These are phyloP conservation scores for Centropus unirufus DNA, from an alignment of 2,113 vertebrate genomes.

Conservation along the genomic window DNA sequence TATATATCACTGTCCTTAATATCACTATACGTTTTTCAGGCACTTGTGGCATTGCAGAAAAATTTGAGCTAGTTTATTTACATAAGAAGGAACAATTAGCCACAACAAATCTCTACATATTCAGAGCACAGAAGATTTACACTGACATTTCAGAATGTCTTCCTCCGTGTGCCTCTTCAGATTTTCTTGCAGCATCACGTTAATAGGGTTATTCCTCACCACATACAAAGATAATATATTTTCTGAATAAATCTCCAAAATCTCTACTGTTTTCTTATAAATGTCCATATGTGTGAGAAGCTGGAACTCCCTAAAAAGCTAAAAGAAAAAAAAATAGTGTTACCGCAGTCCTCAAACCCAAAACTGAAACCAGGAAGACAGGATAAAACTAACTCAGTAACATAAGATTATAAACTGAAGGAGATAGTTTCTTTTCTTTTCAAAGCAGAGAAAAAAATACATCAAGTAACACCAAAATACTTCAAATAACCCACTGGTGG, in stretches of 20 bases:
- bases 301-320: slow-evolving; percentile 79
- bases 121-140: slow-evolving; percentile 5
- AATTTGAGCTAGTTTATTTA: background rate
- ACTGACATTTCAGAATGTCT: slow-evolving; percentile 70
- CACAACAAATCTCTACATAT: background rate
- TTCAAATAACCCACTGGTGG: background rate
- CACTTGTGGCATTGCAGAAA: background rate
- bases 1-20: background rate
- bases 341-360: background rate
- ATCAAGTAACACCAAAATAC: background rate
- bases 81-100: background rate
- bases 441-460: background rate
- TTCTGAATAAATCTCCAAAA: slow-evolving; percentile 78
- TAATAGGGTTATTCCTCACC: slow-evolving; percentile 70
- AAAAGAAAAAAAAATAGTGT: background rate
- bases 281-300: slow-evolving; percentile 74
- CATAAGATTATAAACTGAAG: background rate
- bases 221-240: slow-evolving; percentile 66
- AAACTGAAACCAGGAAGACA: background rate
- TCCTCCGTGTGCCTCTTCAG: slow-evolving; percentile 66
- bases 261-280: slow-evolving; percentile 70
- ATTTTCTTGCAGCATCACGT: slow-evolving; percentile 61
- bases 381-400: background rate
- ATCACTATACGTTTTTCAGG: background rate
- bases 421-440: background rate